Conservation (phyloP, 2,888 invertebrate species). For the Chrysolina haemoptera region DNA sequence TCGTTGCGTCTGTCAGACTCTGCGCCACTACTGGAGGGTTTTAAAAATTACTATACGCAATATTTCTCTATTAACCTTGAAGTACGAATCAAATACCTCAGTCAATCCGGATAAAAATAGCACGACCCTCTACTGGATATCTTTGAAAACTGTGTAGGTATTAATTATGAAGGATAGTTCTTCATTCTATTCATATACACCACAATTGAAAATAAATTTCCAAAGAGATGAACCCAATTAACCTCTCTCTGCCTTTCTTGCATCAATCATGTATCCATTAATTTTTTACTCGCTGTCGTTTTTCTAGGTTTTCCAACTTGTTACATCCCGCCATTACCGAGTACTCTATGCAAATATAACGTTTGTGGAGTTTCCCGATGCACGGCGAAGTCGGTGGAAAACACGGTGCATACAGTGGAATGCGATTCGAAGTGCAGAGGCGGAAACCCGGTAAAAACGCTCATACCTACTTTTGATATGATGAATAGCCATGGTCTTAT, state of each 20-base stretch:
- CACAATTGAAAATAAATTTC: too few species aligned
- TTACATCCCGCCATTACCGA: constrained; percentile 66
- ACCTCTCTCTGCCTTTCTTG: neutral
- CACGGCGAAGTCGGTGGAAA: constrained; percentile 59
- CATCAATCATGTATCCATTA: neutral
- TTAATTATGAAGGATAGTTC: too few species aligned
- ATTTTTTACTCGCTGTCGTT: constrained; percentile 3
- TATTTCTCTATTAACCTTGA: too few species aligned
- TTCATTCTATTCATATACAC: too few species aligned
- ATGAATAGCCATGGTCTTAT: neutral
- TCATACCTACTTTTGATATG: neutral
- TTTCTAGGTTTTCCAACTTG: constrained; percentile 69
- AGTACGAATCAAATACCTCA: too few species aligned
- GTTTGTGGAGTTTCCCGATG: constrained; percentile 67
- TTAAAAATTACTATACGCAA: too few species aligned
- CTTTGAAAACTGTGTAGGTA: neutral
- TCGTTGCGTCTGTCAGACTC: too few species aligned
- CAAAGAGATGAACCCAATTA: neutral
- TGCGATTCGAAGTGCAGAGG: constrained; percentile 66
- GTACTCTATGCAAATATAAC: constrained; percentile 66
- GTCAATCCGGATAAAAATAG: too few species aligned
- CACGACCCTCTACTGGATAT: too few species aligned
- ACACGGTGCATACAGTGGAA: constrained; percentile 63
- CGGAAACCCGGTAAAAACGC: constrained; percentile 63
- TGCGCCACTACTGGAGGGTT: too few species aligned